Conservation (phyloP, 1,140 invertebrate species). For the Ceratina australensis region DNA sequence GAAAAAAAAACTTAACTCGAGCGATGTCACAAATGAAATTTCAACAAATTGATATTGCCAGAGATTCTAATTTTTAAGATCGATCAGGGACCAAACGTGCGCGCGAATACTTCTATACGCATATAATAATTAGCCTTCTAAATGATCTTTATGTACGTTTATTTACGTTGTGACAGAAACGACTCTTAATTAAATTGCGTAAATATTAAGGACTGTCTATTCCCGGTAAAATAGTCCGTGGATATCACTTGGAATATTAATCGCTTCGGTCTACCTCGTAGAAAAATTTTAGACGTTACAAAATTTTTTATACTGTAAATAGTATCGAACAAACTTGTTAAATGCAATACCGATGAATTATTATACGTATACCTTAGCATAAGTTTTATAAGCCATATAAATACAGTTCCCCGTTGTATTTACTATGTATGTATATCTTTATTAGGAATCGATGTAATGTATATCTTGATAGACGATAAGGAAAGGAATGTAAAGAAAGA, state of each 20-base stretch:
- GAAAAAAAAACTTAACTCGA: too few species aligned
- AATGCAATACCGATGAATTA: constrained; percentile 52
- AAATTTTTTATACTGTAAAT: background rate
- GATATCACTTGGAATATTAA: background rate
- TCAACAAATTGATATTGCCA: too few species aligned
- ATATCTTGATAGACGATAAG: constrained; percentile 6
- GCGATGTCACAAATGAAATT: too few species aligned
- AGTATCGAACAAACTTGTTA: constrained; percentile 34
- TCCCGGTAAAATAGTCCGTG: background rate
- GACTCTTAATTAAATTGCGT: too few species aligned
- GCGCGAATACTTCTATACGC: background rate
- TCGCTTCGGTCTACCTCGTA: background rate
- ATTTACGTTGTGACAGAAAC: too few species aligned
- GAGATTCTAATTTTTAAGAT: background rate
- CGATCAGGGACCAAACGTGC: constrained; percentile 71
- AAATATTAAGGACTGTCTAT: background rate
- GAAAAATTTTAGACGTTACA: background rate
- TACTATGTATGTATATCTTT: constrained; percentile 3
- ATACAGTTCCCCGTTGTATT: background rate
- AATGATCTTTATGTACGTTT: background rate
- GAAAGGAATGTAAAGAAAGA: background rate
- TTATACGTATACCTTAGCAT: constrained; percentile 59
- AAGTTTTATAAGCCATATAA: background rate
- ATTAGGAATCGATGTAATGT: background rate
- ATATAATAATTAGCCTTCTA: background rate